Evolutionary conservation across 1,140 invertebrate species (phyloP).

Genomic region (Wiebesia pumilae): DNA sequence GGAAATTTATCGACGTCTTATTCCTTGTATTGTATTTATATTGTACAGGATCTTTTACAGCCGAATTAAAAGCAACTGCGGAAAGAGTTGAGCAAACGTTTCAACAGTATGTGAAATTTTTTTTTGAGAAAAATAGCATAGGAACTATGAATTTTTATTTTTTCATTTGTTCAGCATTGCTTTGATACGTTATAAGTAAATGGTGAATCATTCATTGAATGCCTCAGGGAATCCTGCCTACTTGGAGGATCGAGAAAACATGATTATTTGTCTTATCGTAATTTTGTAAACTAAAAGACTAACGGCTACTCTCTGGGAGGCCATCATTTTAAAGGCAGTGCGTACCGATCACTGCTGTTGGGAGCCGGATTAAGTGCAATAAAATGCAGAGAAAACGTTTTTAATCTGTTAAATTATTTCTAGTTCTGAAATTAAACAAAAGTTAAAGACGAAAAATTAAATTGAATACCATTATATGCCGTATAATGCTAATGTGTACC

Average conservation of each 20-base stretch:
- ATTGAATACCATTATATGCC: background rate
- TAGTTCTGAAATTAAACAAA: background rate
- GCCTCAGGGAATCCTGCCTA: background rate
- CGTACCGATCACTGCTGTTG: background rate
- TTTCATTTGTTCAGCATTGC: too few species aligned
- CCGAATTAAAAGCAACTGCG: too few species aligned
- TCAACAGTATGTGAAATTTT: too few species aligned
- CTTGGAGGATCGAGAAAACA: background rate
- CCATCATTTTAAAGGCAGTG: background rate
- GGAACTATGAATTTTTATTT: too few species aligned
- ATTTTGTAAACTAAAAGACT: background rate
- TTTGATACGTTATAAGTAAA: too few species aligned
- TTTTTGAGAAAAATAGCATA: too few species aligned
- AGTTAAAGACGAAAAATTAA: background rate
- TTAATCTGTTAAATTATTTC: background rate
- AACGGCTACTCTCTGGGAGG: background rate
- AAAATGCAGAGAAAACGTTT: slow-evolving; percentile 3
- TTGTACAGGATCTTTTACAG: too few species aligned
- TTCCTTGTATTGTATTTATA: too few species aligned
- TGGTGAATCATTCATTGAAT: background rate
- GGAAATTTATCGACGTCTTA: too few species aligned
- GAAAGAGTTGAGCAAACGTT: too few species aligned
- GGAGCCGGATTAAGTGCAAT: background rate
- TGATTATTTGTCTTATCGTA: slow-evolving; percentile 8
- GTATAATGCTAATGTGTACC: background rate